Percentiles rank a stretch among this genome's conserved stretches.
phyloP scores from a whole-genome alignment of 2,888 invertebrate species.

The Meta bourneti region DNA sequence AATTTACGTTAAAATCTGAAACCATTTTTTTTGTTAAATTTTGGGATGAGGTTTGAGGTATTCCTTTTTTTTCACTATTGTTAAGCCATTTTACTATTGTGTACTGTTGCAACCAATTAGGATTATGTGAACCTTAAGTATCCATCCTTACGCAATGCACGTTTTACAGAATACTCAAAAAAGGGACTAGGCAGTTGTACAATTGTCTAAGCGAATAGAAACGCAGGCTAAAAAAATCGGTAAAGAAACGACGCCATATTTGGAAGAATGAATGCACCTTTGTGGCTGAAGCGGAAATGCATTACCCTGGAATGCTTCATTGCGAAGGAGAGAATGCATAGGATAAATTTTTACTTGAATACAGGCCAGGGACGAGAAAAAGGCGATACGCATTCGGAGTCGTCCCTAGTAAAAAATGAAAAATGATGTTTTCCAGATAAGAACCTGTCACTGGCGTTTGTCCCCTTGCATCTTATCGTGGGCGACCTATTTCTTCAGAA shows the following conservation, averaged over 20 bases:
- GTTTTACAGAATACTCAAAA: too few species aligned
- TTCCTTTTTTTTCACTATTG: too few species aligned
- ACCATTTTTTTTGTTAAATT: too few species aligned
- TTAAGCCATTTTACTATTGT: too few species aligned
- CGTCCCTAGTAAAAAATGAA: slow-evolving; percentile 57
- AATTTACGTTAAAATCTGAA: too few species aligned
- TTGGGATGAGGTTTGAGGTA: too few species aligned
- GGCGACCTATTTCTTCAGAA: slow-evolving; percentile 63
- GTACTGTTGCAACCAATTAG: too few species aligned
- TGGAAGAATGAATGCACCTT: slow-evolving; percentile 26
- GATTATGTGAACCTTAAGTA: too few species aligned
- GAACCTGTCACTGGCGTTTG: slow-evolving; percentile 60
- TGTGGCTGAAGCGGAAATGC: slow-evolving; percentile 20
- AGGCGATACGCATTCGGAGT: slow-evolving; percentile 50
- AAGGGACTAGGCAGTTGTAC: too few species aligned
- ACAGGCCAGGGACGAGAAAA: slow-evolving; percentile 6
- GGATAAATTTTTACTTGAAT: slow-evolving; percentile 45
- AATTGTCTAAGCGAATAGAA: not conserved
- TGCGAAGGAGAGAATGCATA: slow-evolving; percentile 18
- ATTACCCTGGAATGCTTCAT: slow-evolving; percentile 39
- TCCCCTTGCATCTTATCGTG: slow-evolving; percentile 58
- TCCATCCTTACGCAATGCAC: too few species aligned
- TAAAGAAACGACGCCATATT: not conserved
- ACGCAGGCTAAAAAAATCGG: not conserved
- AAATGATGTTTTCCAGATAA: slow-evolving; percentile 63